Percentiles rank a stretch among this genome's conserved stretches.
phyloP scores from a whole-genome alignment of 2,888 invertebrate species.

The Ashinkailepas kermadecensis region DNA sequence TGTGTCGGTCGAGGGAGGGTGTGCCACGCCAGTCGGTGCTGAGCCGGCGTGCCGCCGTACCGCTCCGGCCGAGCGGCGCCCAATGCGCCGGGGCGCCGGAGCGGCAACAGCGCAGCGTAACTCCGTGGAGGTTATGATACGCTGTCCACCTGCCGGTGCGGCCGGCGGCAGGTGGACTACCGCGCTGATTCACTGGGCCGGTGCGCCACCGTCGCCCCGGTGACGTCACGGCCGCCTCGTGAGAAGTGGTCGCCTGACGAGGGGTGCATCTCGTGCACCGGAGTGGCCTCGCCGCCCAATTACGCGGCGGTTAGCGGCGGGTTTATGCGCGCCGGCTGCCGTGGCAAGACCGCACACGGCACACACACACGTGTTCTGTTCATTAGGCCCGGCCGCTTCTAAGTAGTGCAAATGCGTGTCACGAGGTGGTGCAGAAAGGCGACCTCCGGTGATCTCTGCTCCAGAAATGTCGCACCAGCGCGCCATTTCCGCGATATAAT shows the following conservation, averaged over 20 bases:
- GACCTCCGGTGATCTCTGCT: neutral
- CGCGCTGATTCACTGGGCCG: no score
- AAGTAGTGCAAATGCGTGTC: constrained; percentile 15
- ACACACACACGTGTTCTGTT: neutral
- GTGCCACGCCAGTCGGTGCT: no score
- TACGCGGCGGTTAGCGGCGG: neutral
- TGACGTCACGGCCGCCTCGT: neutral
- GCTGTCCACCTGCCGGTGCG: no score
- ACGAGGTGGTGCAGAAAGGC: neutral
- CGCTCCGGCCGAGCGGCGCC: no score
- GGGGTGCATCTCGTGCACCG: neutral
- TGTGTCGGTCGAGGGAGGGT: no score
- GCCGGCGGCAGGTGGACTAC: no score
- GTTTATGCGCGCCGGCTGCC: neutral
- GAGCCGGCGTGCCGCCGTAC: no score
- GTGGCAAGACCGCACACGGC: neutral
- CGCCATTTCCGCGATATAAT: constrained; percentile 4
- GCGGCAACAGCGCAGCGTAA: no score
- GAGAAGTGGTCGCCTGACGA: neutral
- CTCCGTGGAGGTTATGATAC: no score
- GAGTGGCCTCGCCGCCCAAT: neutral
- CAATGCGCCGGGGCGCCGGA: no score
- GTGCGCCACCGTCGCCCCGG: no score
- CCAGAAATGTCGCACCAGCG: neutral
- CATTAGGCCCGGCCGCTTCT: neutral